Base-by-base conservation (phyloP, 2,888 invertebrate genomes). In the Baronia brevicornis region DNA sequence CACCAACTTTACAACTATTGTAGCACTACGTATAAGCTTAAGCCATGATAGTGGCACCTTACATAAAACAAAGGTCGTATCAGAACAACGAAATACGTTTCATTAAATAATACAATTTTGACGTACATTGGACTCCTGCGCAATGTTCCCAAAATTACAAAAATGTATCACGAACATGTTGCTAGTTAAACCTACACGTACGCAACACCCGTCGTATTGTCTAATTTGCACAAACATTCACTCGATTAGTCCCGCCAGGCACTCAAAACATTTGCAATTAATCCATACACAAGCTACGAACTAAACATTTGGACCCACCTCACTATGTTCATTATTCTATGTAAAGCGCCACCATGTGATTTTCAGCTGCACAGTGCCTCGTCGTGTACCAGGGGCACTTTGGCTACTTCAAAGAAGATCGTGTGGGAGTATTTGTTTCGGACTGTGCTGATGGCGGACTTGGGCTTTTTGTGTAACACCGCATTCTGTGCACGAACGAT, bases 401-500 rank as follows among this genome's bases (percentile, higher is more conserved):
- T 93, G 40, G 96, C 95, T 36, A 96, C 96, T 85, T 95, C 94
- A 65, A 93, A 95, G 84, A 97, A 97, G 64, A 96, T 93, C 54
- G 91, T 90, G 75, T 98, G 97, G 2, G 95, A 95, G 70, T 98
- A 98, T 82, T 98, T 98, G 71, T 92, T 94, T 46, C 91, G 86
- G 32, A 97, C 92, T 14, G 97, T 96, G 79, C 91, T 91, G 47
- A 96, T 86, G 37, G 92, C 90, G 15, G 91, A 88, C 57, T 91
- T 90, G n/a, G 91, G 90, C 54, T 91, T 92, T 54, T 89, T 88
- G 56, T 91, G 91, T 1, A 97, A 80, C 37, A 91, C 88, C 15
- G 88, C 87, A 78, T 97, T 96, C 29, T 96, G 86, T 7, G 88
- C 72, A 9, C 88, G 62, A n/a, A 91, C 89, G 23, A 93, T 84